Evolutionary conservation across 2,113 vertebrate species (phyloP).

Genomic region (mouse (Mus musculus)): GRCm39 chr2:73377001-73377500

Average conservation of each 20-base stretch:
- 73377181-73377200: neutral
- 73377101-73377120: neutral
- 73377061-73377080: neutral
- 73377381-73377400: neutral
- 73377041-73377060: neutral
- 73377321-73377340: neutral
- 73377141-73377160: neutral
- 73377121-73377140: accelerated
- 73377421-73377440: neutral
- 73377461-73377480: neutral
- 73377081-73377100: neutral
- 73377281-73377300: neutral
- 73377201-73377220: neutral
- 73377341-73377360: neutral
- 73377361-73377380: accelerated
- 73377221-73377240: neutral
- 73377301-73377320: neutral
- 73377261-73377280: neutral
- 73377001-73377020: no score
- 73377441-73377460: neutral
- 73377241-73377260: neutral
- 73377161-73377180: neutral
- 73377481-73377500: neutral
- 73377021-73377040: accelerated
- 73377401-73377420: neutral